phyloP scores from a whole-genome alignment of 1,140 invertebrate genomes.

The Diachasma alloeum region DNA sequence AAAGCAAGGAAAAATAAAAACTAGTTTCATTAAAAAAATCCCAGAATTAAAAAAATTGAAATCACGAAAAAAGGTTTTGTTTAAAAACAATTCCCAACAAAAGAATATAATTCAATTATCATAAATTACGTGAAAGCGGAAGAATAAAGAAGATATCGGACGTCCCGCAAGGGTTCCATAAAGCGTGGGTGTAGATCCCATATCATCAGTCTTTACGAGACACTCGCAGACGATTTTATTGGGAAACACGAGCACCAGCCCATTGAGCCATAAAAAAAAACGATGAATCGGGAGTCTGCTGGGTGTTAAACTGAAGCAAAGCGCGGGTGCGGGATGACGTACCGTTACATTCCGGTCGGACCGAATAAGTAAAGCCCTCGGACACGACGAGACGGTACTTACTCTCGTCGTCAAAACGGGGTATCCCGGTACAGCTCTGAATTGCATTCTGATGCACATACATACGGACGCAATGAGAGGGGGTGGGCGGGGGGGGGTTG shows the following conservation, averaged over 20 bases:
- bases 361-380: background rate
- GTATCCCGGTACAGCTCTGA: background rate
- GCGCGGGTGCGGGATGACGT: background rate
- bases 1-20: too few species aligned
- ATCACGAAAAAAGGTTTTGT: too few species aligned
- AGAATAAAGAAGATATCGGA: background rate
- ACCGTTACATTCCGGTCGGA: background rate
- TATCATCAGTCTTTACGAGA: background rate
- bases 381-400: background rate
- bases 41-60: too few species aligned
- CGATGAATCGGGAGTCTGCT: background rate
- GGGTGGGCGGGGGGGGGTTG: background rate
- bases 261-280: background rate
- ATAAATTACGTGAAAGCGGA: background rate
- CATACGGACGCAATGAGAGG: background rate
- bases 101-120: background rate
- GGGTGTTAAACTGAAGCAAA: background rate
- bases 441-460: background rate
- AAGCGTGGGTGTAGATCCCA: background rate
- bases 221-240: background rate
- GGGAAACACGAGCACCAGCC: background rate
- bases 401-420: background rate
- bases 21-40: too few species aligned
- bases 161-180: background rate
- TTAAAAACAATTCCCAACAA: too few species aligned